Evolutionary conservation across 2,888 invertebrate species (phyloP).

Genomic region (Brenthis daphne): DNA sequence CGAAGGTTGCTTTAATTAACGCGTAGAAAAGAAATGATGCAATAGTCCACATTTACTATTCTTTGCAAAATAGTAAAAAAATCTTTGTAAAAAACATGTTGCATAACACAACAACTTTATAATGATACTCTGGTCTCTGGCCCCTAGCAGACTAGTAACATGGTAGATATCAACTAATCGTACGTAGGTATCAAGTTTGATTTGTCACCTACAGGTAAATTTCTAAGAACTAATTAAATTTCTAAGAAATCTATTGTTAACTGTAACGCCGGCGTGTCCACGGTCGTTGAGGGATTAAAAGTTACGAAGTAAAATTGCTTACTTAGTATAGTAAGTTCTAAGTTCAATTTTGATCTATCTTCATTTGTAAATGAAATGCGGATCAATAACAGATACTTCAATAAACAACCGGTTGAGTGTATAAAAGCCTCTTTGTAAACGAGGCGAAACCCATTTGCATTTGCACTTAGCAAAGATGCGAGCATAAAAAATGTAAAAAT

Average conservation of each 20-base stretch:
- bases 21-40: conserved; percentile 23
- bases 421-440: conserved; percentile 73
- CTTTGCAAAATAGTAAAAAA: conserved; percentile 22
- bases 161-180: no score
- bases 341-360: conserved; percentile 19
- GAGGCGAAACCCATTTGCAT: conserved; percentile 73
- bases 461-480: conserved; percentile 68
- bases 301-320: no score
- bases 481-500: conserved; percentile 60
- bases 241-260: no score
- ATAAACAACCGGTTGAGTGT: conserved; percentile 62
- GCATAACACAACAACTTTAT: no score
- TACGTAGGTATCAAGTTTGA: no score
- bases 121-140: no score
- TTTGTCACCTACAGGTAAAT: no score
- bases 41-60: conserved; percentile 26
- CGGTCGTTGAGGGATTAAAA: no score
- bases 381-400: conserved; percentile 55
- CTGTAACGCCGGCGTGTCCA: no score
- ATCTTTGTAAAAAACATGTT: conserved; percentile 1
- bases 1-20: conserved; percentile 28
- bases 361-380: conserved; percentile 48
- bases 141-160: no score
- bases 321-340: neutral
- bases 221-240: no score